Evolutionary conservation across 1,140 invertebrate genomes (phyloP).

Genomic region (Drosophila serrata): DNA sequence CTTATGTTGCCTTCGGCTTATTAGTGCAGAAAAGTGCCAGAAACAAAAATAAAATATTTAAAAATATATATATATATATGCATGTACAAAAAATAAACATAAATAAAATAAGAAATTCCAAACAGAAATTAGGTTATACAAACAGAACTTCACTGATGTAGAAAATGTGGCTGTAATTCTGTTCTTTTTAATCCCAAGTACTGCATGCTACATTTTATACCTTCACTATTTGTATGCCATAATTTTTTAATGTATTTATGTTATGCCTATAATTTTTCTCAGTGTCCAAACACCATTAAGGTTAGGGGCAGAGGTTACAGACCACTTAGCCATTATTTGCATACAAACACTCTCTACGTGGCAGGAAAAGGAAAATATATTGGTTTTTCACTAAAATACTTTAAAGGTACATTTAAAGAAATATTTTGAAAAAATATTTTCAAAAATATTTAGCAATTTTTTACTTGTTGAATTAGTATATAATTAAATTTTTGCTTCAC

Average conservation of each 20-base stretch:
- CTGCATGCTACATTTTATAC: no score
- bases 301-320: neutral
- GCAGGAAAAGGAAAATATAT: constrained; percentile 6
- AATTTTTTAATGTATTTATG: no score
- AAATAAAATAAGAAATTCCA: neutral
- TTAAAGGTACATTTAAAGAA: neutral
- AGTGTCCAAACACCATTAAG: neutral
- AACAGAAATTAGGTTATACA: neutral
- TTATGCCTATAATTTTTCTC: neutral
- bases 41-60: constrained; percentile 18
- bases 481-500: neutral
- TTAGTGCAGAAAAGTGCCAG: constrained; percentile 62
- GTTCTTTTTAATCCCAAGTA: neutral
- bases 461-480: neutral
- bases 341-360: constrained; percentile 46
- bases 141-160: neutral
- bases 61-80: neutral
- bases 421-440: neutral
- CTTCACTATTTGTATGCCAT: no score
- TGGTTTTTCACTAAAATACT: neutral
- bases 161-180: neutral
- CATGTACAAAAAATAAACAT: neutral
- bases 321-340: constrained; percentile 75
- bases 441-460: neutral
- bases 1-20: constrained; percentile 41